Evolutionary conservation across 2,797 vertebrate genomes (phyloP), one percentile per base, ranked within the genome.

Genomic region (Emydoidea blandingii): DNA sequence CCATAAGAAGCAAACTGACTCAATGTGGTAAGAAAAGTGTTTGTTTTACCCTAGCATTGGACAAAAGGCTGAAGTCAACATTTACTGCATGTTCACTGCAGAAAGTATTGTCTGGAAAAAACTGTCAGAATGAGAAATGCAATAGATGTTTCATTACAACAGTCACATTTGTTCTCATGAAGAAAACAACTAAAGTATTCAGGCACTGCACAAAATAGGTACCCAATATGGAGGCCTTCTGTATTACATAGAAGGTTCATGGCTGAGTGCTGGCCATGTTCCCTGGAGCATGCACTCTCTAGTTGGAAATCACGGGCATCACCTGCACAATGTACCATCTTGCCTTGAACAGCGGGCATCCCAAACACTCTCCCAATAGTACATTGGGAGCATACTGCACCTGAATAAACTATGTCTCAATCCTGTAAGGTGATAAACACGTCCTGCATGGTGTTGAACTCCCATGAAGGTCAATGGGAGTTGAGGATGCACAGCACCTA

Each of bases 31-130:
- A 27, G 62, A 56, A 79, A 94, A 82, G 79, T 7, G 14, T 21
- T 0, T 0, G 29, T 65, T 72, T 29, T 5, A 27, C 6, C 19
- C n/a, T 50, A 82, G 29, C 14, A 44, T 0, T 0, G n/a, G 21
- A n/a, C 25, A 87, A 82, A 87, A 81, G 18, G 49, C 50, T 86
- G 31, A 79, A 56, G 15, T 3, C 3, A 31, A 37, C 14, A 52
- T 72, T 88, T 50, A 79, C 56, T 7, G 72, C 7, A 27, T 4
- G 89, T 86, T 62, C 37, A 49, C 50, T 10, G 1, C 16, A 76
- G 62, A 91, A 88, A 90, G 41, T 0, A 1, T 7, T 74, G 52
- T 50, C 34, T 57, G 5, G 29, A 27, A 59, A 85, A 74, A 86
- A 44, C 21, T 86, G n/a, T 29, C 2, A 0, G 21, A 86, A 93